A percentile compares a stretch with the other conserved stretches of the same genome.
These are phyloP conservation scores for Cheilosia soror DNA, from an alignment of 2,888 invertebrate genomes.

Conservation along the genomic window DNA sequence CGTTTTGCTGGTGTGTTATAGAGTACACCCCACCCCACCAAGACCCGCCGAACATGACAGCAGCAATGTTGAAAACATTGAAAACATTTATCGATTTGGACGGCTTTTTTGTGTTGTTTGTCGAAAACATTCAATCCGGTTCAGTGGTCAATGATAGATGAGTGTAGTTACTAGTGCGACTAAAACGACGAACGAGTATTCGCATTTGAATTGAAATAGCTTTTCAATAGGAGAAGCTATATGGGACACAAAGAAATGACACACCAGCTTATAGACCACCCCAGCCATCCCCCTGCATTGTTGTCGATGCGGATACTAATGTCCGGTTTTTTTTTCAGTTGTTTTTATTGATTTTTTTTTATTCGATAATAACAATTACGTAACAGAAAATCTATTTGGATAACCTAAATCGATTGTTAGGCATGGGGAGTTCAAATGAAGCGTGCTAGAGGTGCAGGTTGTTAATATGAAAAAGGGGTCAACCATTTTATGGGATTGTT, in stretches of 20 bases:
- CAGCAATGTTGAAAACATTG: constrained; percentile 9
- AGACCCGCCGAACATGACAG: background rate
- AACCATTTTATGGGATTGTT: constrained; percentile 3
- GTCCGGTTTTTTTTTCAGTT: constrained; percentile 55
- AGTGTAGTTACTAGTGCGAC: constrained; percentile 10
- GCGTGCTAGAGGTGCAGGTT: constrained; percentile 26
- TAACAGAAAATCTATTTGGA: constrained; percentile 62
- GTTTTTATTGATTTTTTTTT: background rate
- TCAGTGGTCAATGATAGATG: constrained; percentile 33
- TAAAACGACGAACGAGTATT: constrained; percentile 1
- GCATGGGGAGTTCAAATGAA: constrained; percentile 23
- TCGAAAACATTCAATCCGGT: constrained; percentile 36
- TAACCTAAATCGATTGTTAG: constrained; percentile 66
- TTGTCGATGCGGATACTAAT: constrained; percentile 51
- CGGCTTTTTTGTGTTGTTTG: constrained; percentile 6
- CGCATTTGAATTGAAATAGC: constrained; percentile 27
- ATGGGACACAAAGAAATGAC: constrained; percentile 34
- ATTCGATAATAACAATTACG: constrained; percentile 45
- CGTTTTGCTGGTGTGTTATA: background rate
- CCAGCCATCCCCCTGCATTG: constrained; percentile 46
- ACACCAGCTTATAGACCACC: background rate
- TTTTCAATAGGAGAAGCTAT: constrained; percentile 19
- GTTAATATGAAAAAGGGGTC: constrained; percentile 36
- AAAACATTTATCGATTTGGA: constrained; percentile 16
- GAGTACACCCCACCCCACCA: background rate